Evolutionary conservation across 2,888 invertebrate genomes (phyloP).

Genomic region (Euzetes globulus): DNA sequence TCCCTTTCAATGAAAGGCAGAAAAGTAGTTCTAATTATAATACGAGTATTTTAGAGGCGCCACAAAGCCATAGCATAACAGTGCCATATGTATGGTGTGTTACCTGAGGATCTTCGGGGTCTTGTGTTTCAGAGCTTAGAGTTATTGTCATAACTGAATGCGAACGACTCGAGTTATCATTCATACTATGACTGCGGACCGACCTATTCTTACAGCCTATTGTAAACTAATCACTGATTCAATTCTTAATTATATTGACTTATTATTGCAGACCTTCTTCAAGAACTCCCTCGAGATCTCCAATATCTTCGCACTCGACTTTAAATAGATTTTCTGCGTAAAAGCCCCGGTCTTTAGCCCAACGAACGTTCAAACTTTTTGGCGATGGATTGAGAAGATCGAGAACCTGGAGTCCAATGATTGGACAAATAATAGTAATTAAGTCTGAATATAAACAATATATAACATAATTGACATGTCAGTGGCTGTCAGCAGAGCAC

Average conservation of each 20-base stretch:
- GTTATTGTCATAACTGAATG: constrained; percentile 85
- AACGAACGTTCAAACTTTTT: constrained; percentile 77
- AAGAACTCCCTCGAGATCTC: constrained; percentile 81
- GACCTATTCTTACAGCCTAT: constrained; percentile 80
- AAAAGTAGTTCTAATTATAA: constrained; percentile 13
- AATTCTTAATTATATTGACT: neutral
- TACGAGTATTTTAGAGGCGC: neutral
- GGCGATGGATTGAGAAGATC: constrained; percentile 81
- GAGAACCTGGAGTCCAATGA: constrained; percentile 62
- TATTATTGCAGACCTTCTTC: constrained; percentile 67
- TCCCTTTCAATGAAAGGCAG: constrained; percentile 59
- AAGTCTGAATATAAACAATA: constrained; percentile 10
- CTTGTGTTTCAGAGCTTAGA: constrained; percentile 64
- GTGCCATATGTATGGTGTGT: neutral
- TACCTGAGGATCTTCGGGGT: constrained; percentile 46
- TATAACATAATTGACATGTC: constrained; percentile 19
- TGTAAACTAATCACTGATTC: constrained; percentile 29
- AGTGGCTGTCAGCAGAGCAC: constrained; percentile 13
- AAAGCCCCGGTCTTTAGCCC: constrained; percentile 82
- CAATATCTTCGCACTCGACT: constrained; percentile 84
- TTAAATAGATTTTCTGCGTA: constrained; percentile 94
- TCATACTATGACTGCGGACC: constrained; percentile 83
- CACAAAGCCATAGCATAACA: neutral
- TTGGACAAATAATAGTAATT: constrained; percentile 17
- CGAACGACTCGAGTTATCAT: constrained; percentile 83